Evolutionary conservation across 1,140 invertebrate genomes (phyloP), one percentile per base, ranked within the genome.

Genomic region (Gonioctena quinquepunctata): DNA sequence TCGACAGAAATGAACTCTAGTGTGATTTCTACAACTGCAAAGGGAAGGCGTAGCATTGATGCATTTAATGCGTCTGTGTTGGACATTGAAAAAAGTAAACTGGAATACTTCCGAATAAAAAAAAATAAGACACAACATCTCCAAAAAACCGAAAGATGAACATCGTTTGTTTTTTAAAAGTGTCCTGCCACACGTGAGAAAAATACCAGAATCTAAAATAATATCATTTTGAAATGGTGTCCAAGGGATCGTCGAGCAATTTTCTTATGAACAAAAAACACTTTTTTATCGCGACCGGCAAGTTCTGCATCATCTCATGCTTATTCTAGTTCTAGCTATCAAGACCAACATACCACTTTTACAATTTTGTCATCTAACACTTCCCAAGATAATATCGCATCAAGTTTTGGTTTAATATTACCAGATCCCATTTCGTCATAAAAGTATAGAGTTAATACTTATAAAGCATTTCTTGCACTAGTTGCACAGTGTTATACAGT

Each of bases 241-340:
- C 7, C 49, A 66, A 54, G 42, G 49, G 18, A 11, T 66, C 5
- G 63, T 66, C 16, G 13, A 66, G 16, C 2, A 66, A 23, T 66
- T 18, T 23, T 2, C 48, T 7, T 52, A 6, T 42, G 11, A n/a
- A 1, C 2, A 18, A 33, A 63, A 0, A 26, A n/a, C n/a, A n/a
- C n/a, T n/a, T 18, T 18, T 52, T 52, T 52, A 1, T 16, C 3
- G 7, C 16, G 7, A 16, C 50, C 5, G 18, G 7, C 19, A n/a
- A 33, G 25, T 33, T 33, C 18, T 13, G 27, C 28, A 2, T 42
- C 60, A 18, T 28, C 28, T 42, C n/a, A n/a, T 33, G 11, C 11
- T 6, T 63, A 7, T 21, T 27, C 61, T 33, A n/a, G n/a, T n/a
- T n/a, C n/a, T n/a, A n/a, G 8, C 19, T 42, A 42, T 33, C 28